Evolutionary conservation across 2,888 invertebrate species (phyloP).

Genomic region (Bellardia pandia): DNA sequence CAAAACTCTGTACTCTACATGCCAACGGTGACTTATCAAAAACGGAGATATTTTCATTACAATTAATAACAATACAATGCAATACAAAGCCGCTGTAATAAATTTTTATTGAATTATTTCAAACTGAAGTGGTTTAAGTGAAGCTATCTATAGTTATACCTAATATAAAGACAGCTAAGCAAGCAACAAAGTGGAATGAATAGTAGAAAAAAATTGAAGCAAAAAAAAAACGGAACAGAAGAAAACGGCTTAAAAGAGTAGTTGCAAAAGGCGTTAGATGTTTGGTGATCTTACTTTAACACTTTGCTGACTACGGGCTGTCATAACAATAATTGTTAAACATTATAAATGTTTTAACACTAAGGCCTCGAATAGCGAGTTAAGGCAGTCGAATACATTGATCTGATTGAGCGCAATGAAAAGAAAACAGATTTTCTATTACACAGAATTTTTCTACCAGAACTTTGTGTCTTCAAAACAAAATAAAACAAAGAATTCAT

Average conservation of each 20-base stretch:
- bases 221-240: not conserved
- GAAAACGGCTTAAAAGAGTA: not conserved
- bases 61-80: conserved; percentile 51
- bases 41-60: conserved; percentile 60
- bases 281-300: conserved; percentile 61
- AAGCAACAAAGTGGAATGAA: conserved; percentile 2
- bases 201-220: too few species aligned
- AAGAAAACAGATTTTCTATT: too few species aligned
- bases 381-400: too few species aligned
- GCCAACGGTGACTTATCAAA: conserved; percentile 47
- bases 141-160: conserved; percentile 11
- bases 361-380: not conserved
- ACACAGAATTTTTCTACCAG: too few species aligned
- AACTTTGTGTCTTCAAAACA: too few species aligned
- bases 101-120: conserved; percentile 53
- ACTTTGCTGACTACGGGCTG: conserved; percentile 56
- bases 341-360: conserved; percentile 44
- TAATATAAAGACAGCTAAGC: not conserved
- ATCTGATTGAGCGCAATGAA: too few species aligned
- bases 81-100: not conserved
- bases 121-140: conserved; percentile 23
- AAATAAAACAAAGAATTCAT: too few species aligned
- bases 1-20: conserved; percentile 12
- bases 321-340: conserved; percentile 67
- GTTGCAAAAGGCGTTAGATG: conserved; percentile 48